Base-by-base conservation (phyloP, 2,888 invertebrate species). In the Drosophila aldrichi region DNA sequence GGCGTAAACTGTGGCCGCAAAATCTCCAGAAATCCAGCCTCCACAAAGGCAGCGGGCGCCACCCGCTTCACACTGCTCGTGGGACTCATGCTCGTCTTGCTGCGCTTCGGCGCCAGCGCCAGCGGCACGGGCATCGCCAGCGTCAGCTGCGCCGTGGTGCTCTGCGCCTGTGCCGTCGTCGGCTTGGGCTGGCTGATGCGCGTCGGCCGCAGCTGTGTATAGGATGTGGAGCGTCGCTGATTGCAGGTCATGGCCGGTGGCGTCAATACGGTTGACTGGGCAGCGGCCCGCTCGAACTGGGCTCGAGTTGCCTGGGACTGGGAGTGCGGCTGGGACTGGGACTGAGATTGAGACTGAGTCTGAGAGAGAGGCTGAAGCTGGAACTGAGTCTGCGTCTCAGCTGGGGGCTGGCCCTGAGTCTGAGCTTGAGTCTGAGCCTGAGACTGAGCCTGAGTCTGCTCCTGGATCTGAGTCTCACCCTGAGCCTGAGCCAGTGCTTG, bases 1-100 rank as follows among this genome's bases (percentile, higher is more conserved):
- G 97, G 97, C 1, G 96, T 97, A 92, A 96, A 97, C 92, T 97
- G 97, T 0, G 97, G 97, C 64, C 96, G 96, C 63, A 97, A 93
- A 6, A 97, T 97, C 94, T 97, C 97, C 82, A 97, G 96, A 92
- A 98, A 98, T 14, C 97, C 97, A 29, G 97, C 97, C 96, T 97
- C 97, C 49, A 97, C 95, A 92, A 97, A 97, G 0, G 97, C 96
- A 3, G 97, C 95, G 0, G 88, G 82, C 0, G 70, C 55, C 65
- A 96, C 93, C 91, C 97, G 97, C 34, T 79, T 93, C 67, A 76
- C 93, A 92, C 29, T 94, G 93, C 94, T 10, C 94, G 95, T 65
- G 92, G 92, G 78, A 79, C 91, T 89, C 69, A 87, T 88, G 36
- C 89, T 91, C 0, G 91, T 92, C 76, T 92, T 92, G 60, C 91